Conservation (phyloP, 1,140 invertebrate genomes). For the Apis florea region DNA sequence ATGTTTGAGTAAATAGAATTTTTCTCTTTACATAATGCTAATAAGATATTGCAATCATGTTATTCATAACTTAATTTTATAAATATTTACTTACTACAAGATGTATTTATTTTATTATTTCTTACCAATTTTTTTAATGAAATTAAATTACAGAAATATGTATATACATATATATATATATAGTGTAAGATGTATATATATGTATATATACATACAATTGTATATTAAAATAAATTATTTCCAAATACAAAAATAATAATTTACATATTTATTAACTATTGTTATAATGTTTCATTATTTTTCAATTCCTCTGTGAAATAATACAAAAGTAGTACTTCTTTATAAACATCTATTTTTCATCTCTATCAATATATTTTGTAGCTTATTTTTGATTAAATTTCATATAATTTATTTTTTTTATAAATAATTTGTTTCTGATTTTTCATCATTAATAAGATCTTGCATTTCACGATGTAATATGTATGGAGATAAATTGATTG, state of each 20-base stretch:
- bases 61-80: conserved; percentile 35
- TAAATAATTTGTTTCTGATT: background rate
- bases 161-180: conserved; percentile 4
- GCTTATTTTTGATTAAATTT: background rate
- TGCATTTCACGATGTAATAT: conserved; percentile 46
- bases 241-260: conserved; percentile 1
- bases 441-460: conserved; percentile 21
- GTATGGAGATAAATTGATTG: conserved; percentile 41
- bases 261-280: background rate
- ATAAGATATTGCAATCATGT: conserved; percentile 40
- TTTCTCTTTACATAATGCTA: conserved; percentile 31
- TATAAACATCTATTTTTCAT: conserved; percentile 13
- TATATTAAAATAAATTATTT: conserved; percentile 30
- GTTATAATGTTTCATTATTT: background rate
- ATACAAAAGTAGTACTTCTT: background rate
- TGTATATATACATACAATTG: conserved; percentile 20
- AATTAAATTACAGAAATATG: conserved; percentile 33
- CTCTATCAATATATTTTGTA: background rate
- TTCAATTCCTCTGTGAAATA: background rate
- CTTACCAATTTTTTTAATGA: conserved; percentile 41
- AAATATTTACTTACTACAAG: conserved; percentile 38
- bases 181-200: conserved; percentile 2
- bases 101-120: conserved; percentile 36
- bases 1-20: conserved; percentile 17
- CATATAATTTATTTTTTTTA: background rate